phyloP scores from a whole-genome alignment of 2,888 invertebrate species.

The Gasteruption jaculator region DNA sequence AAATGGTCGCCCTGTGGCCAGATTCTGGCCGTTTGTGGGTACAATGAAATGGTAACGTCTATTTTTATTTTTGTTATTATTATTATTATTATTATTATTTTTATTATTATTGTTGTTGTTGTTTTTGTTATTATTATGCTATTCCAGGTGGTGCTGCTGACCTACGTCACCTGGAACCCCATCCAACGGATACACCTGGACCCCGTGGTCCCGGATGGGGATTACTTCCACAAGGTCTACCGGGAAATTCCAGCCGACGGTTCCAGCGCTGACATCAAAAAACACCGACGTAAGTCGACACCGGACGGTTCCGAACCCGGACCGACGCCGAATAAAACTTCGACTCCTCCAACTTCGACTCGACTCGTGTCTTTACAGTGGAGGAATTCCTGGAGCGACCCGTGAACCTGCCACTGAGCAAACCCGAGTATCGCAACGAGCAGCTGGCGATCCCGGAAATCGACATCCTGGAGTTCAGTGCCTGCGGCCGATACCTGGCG shows the following conservation, averaged over 20 bases:
- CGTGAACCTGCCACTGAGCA: slow-evolving; percentile 39
- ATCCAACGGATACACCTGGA: slow-evolving; percentile 36
- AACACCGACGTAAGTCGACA: no score
- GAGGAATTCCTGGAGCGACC: slow-evolving; percentile 41
- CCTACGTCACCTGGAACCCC: slow-evolving; percentile 44
- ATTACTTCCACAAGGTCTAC: slow-evolving; percentile 40
- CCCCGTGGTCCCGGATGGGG: slow-evolving; percentile 39
- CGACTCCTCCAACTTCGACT: no score
- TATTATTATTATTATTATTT: no score
- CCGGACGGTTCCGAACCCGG: no score
- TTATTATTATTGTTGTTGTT: no score
- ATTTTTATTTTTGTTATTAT: no score
- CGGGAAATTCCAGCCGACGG: no score
- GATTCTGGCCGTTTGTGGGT: slow-evolving; percentile 41
- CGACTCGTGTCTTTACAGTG: slow-evolving; percentile 29
- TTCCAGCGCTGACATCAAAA: no score
- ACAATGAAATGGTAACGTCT: slow-evolving; percentile 40
- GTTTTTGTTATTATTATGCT: no score
- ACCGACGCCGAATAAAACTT: no score
- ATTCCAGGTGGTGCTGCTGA: slow-evolving; percentile 39
- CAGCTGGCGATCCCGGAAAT: slow-evolving; percentile 31
- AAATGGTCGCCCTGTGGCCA: slow-evolving; percentile 45
- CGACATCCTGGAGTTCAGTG: slow-evolving; percentile 43
- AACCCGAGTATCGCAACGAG: slow-evolving; percentile 24
- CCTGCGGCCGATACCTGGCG: slow-evolving; percentile 42